These are phyloP conservation scores for Mirza zaza DNA, from an alignment of 2,113 vertebrate species.

Conservation along the genomic window DNA sequence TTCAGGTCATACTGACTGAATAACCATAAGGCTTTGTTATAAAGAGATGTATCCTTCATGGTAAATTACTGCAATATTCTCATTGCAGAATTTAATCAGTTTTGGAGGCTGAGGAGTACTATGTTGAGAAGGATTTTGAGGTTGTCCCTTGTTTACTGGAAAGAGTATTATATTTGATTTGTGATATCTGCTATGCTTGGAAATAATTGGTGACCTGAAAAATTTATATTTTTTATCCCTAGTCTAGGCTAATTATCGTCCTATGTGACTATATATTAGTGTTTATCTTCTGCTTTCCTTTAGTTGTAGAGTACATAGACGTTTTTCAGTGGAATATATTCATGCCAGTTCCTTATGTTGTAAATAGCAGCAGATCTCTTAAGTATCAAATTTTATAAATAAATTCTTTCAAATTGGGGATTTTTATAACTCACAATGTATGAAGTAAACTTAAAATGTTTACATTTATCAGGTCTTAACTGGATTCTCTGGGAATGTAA, in stretches of 20 bases:
- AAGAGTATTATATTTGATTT: neutral
- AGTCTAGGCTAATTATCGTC: slow-evolving; percentile 2
- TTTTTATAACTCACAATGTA: neutral
- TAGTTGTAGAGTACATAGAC: neutral
- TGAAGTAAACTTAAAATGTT: neutral
- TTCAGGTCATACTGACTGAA: neutral
- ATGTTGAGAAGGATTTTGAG: neutral
- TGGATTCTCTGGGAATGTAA: neutral
- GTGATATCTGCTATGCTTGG: neutral
- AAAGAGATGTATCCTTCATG: neutral
- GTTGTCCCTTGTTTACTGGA: neutral
- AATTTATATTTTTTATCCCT: neutral
- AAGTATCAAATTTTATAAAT: slow-evolving; percentile 23
- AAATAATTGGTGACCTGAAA: neutral
- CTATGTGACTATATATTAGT: neutral
- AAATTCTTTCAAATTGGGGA: neutral
- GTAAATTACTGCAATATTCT: neutral
- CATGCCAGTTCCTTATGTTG: neutral
- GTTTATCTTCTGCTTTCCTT: neutral
- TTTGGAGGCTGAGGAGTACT: neutral
- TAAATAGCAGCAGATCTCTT: neutral
- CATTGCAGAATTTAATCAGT: neutral
- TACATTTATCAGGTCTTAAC: neutral
- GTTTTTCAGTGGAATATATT: neutral
- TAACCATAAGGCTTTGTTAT: neutral